Percentiles rank a stretch among this genome's conserved stretches.
Evolutionary conservation across 64 coral and sea anemone genomes (phyloP).

Genomic region (Montipora efflorescens): DNA sequence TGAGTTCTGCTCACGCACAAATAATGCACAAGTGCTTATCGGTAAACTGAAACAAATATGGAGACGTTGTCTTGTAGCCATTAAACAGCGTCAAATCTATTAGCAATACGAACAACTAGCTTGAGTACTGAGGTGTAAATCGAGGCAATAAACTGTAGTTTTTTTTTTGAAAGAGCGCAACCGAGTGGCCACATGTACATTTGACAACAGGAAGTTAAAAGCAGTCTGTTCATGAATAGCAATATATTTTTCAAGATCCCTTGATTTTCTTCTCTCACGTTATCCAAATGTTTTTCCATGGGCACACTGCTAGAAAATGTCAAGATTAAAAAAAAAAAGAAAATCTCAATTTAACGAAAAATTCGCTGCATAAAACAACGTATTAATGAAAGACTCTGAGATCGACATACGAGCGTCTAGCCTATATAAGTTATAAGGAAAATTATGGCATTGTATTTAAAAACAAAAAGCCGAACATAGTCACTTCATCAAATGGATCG

Average conservation of each 20-base stretch:
- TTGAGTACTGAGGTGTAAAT: background rate
- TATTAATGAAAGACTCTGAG: background rate
- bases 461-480: background rate
- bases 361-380: background rate
- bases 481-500: background rate
- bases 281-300: background rate
- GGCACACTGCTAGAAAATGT: background rate
- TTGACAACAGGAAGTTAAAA: conserved; percentile 12
- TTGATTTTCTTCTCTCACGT: background rate
- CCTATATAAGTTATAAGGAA: background rate
- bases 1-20: background rate
- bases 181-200: background rate
- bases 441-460: background rate
- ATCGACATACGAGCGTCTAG: background rate
- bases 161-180: background rate
- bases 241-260: background rate
- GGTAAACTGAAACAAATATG: background rate
- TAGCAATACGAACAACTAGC: background rate
- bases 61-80: background rate
- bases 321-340: background rate
- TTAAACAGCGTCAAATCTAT: background rate
- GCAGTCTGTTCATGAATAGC: background rate
- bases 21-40: background rate
- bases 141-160: background rate
- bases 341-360: background rate